These are phyloP conservation scores for Columba livia DNA, from an alignment of 2,113 vertebrate genomes.

Conservation along the genomic window DNA sequence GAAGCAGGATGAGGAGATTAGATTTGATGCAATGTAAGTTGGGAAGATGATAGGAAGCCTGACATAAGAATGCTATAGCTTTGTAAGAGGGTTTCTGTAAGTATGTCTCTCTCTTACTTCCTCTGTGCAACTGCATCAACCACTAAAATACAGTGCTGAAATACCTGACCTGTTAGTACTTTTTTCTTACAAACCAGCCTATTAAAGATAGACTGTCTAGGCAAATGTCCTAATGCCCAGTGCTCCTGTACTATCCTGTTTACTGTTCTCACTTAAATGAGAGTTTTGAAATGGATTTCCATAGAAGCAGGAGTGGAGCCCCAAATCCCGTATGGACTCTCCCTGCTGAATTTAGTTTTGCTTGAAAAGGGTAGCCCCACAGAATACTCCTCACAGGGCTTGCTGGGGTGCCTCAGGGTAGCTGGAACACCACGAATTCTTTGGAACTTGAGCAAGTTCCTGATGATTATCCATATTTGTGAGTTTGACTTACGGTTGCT, in stretches of 20 bases:
- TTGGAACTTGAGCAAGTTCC: not conserved
- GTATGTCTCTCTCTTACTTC: not conserved
- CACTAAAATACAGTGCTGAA: not conserved
- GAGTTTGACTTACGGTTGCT: not conserved
- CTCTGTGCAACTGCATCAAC: not conserved
- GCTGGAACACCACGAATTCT: not conserved
- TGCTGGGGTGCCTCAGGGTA: not conserved
- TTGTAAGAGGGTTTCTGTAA: not conserved
- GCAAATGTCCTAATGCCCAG: not conserved
- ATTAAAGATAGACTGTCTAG: not conserved
- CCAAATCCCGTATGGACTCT: not conserved
- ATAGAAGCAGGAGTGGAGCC: not conserved
- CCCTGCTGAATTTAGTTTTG: not conserved
- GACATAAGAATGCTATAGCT: not conserved
- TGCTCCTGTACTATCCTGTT: not conserved
- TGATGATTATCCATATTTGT: not conserved
- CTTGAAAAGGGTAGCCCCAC: not conserved
- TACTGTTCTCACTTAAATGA: not conserved
- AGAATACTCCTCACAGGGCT: not conserved
- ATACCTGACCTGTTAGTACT: not conserved
- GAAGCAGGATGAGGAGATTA: not conserved
- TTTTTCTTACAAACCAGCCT: not conserved
- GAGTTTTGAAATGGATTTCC: not conserved
- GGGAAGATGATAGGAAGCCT: not conserved
- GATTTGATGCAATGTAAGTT: not conserved